Percentiles rank a stretch among this genome's conserved stretches.
phyloP scores from a whole-genome alignment of 1,140 invertebrate species.

The Philopotamus ludificatus region DNA sequence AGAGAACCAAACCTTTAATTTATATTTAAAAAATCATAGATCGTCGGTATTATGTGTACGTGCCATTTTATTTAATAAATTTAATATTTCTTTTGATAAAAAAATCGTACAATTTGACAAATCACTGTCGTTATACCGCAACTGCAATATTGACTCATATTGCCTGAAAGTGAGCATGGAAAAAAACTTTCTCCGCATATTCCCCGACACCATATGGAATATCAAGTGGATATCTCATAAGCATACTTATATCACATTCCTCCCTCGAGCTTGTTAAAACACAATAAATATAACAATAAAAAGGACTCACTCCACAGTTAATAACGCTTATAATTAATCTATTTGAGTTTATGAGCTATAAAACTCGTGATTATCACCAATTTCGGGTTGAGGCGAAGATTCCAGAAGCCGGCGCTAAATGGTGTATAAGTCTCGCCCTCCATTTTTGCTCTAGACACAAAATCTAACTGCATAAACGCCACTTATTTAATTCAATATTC shows the following conservation, averaged over 20 bases:
- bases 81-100: too few relatives aligned
- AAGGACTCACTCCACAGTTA: neutral
- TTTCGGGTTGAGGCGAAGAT: too few relatives aligned
- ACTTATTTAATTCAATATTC: slow-evolving; percentile 40
- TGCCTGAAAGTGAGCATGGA: slow-evolving; percentile 1
- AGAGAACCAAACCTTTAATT: too few relatives aligned
- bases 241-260: too few relatives aligned
- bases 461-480: slow-evolving; percentile 32
- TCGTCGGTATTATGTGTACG: neutral
- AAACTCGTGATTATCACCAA: neutral
- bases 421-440: slow-evolving; percentile 2
- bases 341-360: neutral
- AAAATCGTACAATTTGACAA: too few relatives aligned
- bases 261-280: slow-evolving; percentile 16
- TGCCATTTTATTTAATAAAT: neutral
- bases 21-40: too few relatives aligned
- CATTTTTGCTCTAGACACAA: slow-evolving; percentile 15
- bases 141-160: slow-evolving; percentile 32
- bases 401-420: neutral
- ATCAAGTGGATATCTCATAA: slow-evolving; percentile 33
- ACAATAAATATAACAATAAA: slow-evolving; percentile 1
- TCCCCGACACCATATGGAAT: slow-evolving; percentile 28
- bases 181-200: neutral
- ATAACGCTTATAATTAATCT: neutral
- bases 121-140: slow-evolving; percentile 23